Evolutionary conservation across 2,113 vertebrate genomes (phyloP).

Genomic region (Phalacrocorax aristotelis): DNA sequence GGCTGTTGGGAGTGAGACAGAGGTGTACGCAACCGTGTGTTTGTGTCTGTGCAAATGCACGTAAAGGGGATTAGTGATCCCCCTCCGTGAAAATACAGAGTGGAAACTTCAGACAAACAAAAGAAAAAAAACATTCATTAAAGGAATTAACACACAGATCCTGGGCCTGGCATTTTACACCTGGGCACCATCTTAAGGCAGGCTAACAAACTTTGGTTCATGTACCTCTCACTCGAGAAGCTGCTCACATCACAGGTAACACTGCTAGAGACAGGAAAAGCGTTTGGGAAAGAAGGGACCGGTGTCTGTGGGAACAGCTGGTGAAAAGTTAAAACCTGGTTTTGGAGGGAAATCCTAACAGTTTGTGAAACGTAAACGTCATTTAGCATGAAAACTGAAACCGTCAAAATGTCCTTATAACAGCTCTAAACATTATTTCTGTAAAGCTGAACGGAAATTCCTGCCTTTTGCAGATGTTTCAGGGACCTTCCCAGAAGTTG

Average conservation of each 20-base stretch:
- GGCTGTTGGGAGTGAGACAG: not conserved
- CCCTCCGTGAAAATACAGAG: not conserved
- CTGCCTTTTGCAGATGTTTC: not conserved
- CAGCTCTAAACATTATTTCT: not conserved
- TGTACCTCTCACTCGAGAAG: not conserved
- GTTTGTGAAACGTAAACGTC: not conserved
- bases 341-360: not conserved
- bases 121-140: not conserved
- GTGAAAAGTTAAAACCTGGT: not conserved
- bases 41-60: not conserved
- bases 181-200: not conserved
- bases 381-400: not conserved
- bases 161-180: not conserved
- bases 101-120: not conserved
- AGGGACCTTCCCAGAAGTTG: not conserved
- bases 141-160: not conserved
- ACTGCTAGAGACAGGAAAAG: not conserved
- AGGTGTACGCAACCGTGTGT: rapidly evolving
- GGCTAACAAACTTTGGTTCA: rapidly evolving
- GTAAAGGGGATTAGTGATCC: not conserved
- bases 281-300: not conserved
- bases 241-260: not conserved
- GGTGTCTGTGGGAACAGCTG: not conserved
- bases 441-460: not conserved
- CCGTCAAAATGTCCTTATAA: not conserved